phyloP scores from a whole-genome alignment of 2,797 vertebrate species.

The Meriones psammophilus region DNA sequence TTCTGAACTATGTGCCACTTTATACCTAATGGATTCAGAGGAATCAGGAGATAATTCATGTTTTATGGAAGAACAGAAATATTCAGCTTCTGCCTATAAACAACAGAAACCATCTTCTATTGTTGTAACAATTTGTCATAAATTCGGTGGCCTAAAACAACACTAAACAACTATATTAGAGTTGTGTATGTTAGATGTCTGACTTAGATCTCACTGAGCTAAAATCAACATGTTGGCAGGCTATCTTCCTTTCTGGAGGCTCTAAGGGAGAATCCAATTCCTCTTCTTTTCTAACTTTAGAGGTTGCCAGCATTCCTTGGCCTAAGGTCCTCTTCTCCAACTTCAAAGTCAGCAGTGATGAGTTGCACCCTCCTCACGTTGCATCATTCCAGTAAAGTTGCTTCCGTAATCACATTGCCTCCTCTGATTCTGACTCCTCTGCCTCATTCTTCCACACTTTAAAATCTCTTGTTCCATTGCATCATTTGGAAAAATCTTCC shows the following conservation, averaged over 20 bases:
- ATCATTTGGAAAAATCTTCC: slow-evolving; percentile 24
- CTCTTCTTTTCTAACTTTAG: slow-evolving; percentile 16
- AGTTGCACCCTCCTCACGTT: slow-evolving; percentile 16
- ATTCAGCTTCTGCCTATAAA: slow-evolving; percentile 11
- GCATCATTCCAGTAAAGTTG: neutral
- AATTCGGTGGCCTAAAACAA: slow-evolving; percentile 49
- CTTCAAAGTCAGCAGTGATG: slow-evolving; percentile 28
- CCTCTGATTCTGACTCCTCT: slow-evolving; percentile 50
- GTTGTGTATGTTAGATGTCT: slow-evolving; percentile 44
- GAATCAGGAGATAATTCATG: slow-evolving; percentile 40
- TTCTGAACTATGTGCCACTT: neutral
- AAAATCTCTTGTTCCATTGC: neutral
- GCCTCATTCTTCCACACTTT: slow-evolving; percentile 34
- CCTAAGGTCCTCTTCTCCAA: slow-evolving; percentile 39
- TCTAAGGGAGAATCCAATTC: slow-evolving; percentile 10
- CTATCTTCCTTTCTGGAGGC: slow-evolving; percentile 34
- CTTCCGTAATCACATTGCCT: slow-evolving; percentile 34
- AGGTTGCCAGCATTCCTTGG: slow-evolving; percentile 52
- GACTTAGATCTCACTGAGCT: neutral
- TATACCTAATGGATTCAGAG: slow-evolving; percentile 41
- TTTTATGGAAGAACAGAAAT: slow-evolving; percentile 46
- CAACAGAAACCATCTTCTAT: slow-evolving; percentile 22
- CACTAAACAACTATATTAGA: neutral
- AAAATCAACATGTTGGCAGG: slow-evolving; percentile 51
- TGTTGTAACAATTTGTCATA: slow-evolving; percentile 24